phyloP scores from a whole-genome alignment of 2,888 invertebrate genomes.

The Agriopis leucophaearia region DNA sequence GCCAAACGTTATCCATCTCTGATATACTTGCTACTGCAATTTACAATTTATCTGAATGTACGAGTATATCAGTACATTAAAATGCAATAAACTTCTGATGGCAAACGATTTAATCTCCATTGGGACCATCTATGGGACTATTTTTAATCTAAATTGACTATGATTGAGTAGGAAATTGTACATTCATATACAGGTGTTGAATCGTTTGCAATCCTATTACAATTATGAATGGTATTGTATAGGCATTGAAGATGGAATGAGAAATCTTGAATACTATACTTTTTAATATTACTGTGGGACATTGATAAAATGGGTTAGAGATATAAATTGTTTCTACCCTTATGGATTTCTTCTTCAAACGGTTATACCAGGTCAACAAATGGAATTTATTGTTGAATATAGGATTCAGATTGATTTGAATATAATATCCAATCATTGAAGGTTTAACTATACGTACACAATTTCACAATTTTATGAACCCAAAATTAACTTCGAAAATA shows the following conservation, averaged over 20 bases:
- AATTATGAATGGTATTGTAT: conserved; percentile 48
- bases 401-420: background rate
- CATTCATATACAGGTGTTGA: conserved; percentile 26
- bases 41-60: conserved; percentile 14
- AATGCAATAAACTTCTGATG: conserved; percentile 25
- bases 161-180: conserved; percentile 30
- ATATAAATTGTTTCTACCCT: background rate
- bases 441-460: background rate
- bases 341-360: background rate
- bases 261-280: background rate
- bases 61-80: conserved; percentile 26
- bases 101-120: conserved; percentile 34
- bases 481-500: background rate
- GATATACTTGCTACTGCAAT: background rate
- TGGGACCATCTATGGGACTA: conserved; percentile 23
- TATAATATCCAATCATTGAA: background rate
- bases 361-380: background rate
- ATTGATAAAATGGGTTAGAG: background rate
- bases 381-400: background rate
- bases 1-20: background rate
- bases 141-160: conserved; percentile 35
- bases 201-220: conserved; percentile 41
- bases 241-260: conserved; percentile 41
- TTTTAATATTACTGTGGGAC: background rate
- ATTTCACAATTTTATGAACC: background rate